Evolutionary conservation across 2,113 vertebrate genomes (phyloP).

Genomic region (Forbesichthys agassizii): DNA sequence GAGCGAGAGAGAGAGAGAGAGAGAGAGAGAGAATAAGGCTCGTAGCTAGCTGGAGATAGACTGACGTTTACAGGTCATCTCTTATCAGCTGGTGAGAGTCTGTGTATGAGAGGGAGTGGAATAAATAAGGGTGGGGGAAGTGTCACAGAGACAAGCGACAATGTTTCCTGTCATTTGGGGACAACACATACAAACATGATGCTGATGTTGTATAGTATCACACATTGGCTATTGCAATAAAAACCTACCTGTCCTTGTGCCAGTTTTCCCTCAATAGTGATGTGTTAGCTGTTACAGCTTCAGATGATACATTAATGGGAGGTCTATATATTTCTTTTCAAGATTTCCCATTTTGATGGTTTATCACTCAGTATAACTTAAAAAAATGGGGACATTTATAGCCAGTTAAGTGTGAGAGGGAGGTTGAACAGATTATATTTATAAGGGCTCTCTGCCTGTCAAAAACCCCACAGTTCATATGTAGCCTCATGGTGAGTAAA

Average conservation of each 20-base stretch:
- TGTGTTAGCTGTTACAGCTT: slow-evolving; percentile 28
- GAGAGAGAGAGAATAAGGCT: slow-evolving; percentile 2
- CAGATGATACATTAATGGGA: slow-evolving; percentile 38
- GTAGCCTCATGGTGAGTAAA: no score
- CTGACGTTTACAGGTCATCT: slow-evolving; percentile 44
- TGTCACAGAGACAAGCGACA: neutral
- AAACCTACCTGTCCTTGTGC: slow-evolving; percentile 6
- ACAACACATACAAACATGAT: no score
- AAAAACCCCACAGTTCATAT: neutral
- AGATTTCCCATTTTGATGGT: slow-evolving; percentile 17
- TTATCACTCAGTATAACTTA: slow-evolving; percentile 27
- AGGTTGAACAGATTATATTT: slow-evolving; percentile 16
- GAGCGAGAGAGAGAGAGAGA: neutral
- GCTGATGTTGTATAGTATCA: no score
- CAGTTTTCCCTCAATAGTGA: slow-evolving; percentile 3
- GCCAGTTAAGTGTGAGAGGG: neutral
- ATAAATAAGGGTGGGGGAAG: neutral
- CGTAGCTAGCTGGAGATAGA: slow-evolving; percentile 22
- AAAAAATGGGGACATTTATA: neutral
- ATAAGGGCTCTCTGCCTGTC: slow-evolving; percentile 3
- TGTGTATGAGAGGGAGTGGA: slow-evolving; percentile 5
- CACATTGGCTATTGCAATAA: slow-evolving; percentile 21
- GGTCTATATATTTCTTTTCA: slow-evolving; percentile 31
- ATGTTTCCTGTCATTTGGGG: neutral
- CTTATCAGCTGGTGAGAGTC: slow-evolving; percentile 33